Conservation (phyloP, 2,113 vertebrate species). For the Himantopus leucocephalus region DNA sequence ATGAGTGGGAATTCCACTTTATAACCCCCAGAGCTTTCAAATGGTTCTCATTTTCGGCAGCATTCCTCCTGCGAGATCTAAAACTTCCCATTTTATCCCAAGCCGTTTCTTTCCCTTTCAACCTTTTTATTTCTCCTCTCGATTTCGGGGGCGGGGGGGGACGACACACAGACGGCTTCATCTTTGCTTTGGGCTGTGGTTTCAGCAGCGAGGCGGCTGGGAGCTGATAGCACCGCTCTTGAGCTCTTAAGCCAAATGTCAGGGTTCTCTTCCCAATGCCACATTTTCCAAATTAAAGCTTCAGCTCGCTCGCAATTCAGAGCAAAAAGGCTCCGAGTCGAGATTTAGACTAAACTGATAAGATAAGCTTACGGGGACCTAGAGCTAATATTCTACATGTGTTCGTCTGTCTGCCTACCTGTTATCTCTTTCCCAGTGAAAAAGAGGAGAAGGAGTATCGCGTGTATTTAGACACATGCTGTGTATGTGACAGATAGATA, state of each 20-base stretch:
- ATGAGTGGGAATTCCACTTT: constrained; percentile 79
- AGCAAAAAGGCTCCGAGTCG: neutral
- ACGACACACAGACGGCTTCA: neutral
- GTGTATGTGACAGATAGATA: neutral
- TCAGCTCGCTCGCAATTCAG: neutral
- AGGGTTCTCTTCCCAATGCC: constrained; percentile 22
- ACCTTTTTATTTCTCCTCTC: neutral
- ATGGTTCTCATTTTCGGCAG: constrained; percentile 76
- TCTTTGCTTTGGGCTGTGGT: constrained; percentile 6
- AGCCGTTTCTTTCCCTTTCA: constrained; percentile 50
- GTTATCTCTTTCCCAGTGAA: neutral
- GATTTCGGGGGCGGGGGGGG: neutral
- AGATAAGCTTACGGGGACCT: constrained; percentile 43
- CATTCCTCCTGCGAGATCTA: constrained; percentile 72
- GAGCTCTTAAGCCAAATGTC: constrained; percentile 38
- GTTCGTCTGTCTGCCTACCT: constrained; percentile 43
- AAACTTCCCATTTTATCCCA: constrained; percentile 66
- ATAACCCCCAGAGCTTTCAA: constrained; percentile 76
- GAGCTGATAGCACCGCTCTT: neutral
- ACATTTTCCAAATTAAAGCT: constrained; percentile 56
- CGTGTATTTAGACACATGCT: neutral
- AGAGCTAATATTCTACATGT: constrained; percentile 48
- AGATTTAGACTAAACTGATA: constrained; percentile 49
- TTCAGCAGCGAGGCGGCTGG: constrained; percentile 11
- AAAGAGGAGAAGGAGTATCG: neutral